A percentile compares a stretch with the other conserved stretches of the same genome.
phyloP scores from a whole-genome alignment of 30 jellyfish, hydroid and myxozoan genomes.

The Hydra vulgaris region DNA sequence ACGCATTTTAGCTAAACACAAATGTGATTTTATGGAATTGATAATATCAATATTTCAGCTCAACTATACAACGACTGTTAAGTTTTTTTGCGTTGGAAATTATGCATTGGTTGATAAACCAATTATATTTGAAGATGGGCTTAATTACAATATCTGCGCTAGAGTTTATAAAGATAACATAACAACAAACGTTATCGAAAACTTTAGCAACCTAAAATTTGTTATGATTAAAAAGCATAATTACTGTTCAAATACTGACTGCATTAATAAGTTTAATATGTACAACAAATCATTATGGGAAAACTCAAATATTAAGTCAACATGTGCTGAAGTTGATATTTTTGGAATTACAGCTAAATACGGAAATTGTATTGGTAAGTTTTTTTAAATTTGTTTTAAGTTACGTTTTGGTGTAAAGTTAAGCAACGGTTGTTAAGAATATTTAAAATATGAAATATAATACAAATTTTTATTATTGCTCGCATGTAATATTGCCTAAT shows the following conservation, averaged over 20 bases:
- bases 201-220: background rate
- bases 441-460: too few relatives aligned
- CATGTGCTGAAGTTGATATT: background rate
- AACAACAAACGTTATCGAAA: background rate
- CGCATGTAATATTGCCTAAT: too few relatives aligned
- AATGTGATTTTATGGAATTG: background rate
- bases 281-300: background rate
- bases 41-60: background rate
- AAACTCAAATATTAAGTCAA: background rate
- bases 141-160: background rate
- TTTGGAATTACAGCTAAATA: background rate
- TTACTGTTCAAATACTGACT: background rate
- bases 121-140: background rate
- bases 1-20: background rate
- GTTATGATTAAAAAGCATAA: background rate
- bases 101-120: background rate
- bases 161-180: background rate
- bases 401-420: too few relatives aligned
- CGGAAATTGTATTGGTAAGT: background rate
- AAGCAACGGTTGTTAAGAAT: too few relatives aligned
- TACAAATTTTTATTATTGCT: too few relatives aligned
- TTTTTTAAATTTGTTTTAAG: too few relatives aligned
- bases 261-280: background rate
- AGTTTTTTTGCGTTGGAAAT: background rate
- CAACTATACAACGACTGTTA: background rate